Evolutionary conservation across 2,797 vertebrate genomes (phyloP).

Genomic region (Falco cherrug): DNA sequence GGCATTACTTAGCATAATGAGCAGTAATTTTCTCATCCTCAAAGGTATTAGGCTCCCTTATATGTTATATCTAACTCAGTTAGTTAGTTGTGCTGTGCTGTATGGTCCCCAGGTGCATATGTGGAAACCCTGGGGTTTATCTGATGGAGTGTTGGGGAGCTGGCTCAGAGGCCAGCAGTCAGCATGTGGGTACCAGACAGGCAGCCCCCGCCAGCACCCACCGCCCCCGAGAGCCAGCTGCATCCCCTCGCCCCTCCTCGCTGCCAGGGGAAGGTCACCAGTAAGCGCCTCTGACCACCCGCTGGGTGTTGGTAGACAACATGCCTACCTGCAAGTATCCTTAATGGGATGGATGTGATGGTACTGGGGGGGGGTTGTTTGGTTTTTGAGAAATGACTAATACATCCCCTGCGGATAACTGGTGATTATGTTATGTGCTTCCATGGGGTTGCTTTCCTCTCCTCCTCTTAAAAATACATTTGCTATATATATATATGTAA

Average conservation of each 20-base stretch:
- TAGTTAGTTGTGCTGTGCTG: constrained; percentile 16
- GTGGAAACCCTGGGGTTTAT: background rate
- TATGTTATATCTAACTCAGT: background rate
- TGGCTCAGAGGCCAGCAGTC: background rate
- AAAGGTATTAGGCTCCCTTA: constrained; percentile 1
- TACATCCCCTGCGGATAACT: background rate
- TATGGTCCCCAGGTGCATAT: background rate
- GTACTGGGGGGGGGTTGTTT: background rate
- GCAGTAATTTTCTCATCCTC: constrained; percentile 41
- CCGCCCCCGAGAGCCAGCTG: background rate
- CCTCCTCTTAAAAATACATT: background rate
- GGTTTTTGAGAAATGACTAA: background rate
- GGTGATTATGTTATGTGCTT: background rate
- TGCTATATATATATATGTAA: background rate
- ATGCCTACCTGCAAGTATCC: background rate
- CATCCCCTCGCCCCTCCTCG: background rate
- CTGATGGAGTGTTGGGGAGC: background rate
- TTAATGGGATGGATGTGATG: background rate
- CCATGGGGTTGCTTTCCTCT: background rate
- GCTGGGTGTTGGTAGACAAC: background rate
- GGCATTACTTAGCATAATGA: constrained; percentile 67
- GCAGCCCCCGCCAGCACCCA: background rate
- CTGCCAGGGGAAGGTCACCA: background rate
- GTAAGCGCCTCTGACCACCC: background rate
- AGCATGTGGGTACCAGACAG: background rate